Evolutionary conservation across 2,113 vertebrate genomes (phyloP).

Genomic region (Gymnobelideus leadbeateri): DNA sequence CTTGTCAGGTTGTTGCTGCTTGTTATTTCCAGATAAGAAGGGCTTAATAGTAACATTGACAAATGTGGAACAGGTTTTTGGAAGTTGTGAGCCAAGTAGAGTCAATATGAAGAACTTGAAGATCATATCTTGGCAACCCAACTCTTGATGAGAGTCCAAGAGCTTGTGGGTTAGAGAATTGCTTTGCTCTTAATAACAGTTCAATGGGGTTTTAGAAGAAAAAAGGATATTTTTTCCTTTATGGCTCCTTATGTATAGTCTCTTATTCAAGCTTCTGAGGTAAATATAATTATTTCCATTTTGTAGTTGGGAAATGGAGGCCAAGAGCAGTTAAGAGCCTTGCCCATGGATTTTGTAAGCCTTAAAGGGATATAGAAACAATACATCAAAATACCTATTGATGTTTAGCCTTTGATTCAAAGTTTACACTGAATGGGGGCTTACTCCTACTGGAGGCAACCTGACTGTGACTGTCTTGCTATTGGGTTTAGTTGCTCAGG

Average conservation of each 20-base stretch:
- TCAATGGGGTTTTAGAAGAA: not conserved
- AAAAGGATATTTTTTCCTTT: not conserved
- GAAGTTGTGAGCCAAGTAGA: not conserved
- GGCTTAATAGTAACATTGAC: not conserved
- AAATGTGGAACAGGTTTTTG: not conserved
- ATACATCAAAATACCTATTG: not conserved
- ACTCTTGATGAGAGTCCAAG: not conserved
- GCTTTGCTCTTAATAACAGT: not conserved
- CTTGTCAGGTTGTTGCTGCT: not conserved
- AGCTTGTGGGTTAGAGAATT: not conserved
- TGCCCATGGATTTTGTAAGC: too few species aligned
- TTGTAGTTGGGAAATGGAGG: not conserved
- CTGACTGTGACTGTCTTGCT: not conserved
- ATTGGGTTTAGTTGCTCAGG: not conserved
- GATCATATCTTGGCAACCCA: not conserved
- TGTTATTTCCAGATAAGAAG: not conserved
- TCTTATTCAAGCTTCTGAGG: not conserved
- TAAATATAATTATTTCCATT: not conserved
- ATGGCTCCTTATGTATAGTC: not conserved
- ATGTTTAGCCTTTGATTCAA: not conserved
- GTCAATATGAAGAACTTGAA: not conserved
- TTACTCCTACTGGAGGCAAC: not conserved
- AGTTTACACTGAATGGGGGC: not conserved
- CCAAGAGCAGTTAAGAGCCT: not conserved
- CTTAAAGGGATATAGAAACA: not conserved